Evolutionary conservation across 2,888 invertebrate species (phyloP), one percentile per base, ranked within the genome.

Genomic region (Polia nebulosa): DNA sequence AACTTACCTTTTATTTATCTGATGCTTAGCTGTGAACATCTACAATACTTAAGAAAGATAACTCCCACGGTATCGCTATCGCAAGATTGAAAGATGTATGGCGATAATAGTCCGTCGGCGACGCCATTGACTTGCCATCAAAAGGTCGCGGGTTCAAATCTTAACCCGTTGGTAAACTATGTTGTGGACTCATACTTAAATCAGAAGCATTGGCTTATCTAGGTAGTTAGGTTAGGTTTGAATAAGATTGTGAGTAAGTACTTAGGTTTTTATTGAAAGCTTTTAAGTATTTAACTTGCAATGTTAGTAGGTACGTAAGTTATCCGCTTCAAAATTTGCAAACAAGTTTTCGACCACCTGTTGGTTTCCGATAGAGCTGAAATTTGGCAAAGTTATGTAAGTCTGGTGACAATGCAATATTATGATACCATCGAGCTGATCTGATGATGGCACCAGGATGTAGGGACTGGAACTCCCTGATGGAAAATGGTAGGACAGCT

Each of bases 101-200:
- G 65, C 74, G 78, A 74, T 74, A 73, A 73, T 78, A 58, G 47
- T 32, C 78, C 74, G 73, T 58, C 58, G 65, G 78, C 72, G 78
- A 78, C 74, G 74, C 78, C 20, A 74, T 78, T 73, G 78, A 78
- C 73, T 78, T 57, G 73, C 73, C 73, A 72, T 57, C 73, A 34
- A 74, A 78, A 74, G 73, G 78, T 74, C 73, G 73, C 15, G 47
- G 57, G 73, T 57, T 74, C 73, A 74, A 57, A 72, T 63, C 63
- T 72, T 78, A 72, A 63, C 52, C 78, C 57, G 56, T 49, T 49
- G 49, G 49, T 74, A 52, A 62, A 72, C 22, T 74, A 22, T 69
- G 70, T 47, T 41, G 20, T 25, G n/a, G 41, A 53, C 34, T 56
- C 39, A 47, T 57, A 36, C 29, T 41, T 78, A n/a, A 41, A 44